Percentiles rank a stretch among this genome's conserved stretches.
These are phyloP conservation scores for Saxidomus purpurata DNA, from an alignment of 1,140 invertebrate species.

Conservation along the genomic window DNA sequence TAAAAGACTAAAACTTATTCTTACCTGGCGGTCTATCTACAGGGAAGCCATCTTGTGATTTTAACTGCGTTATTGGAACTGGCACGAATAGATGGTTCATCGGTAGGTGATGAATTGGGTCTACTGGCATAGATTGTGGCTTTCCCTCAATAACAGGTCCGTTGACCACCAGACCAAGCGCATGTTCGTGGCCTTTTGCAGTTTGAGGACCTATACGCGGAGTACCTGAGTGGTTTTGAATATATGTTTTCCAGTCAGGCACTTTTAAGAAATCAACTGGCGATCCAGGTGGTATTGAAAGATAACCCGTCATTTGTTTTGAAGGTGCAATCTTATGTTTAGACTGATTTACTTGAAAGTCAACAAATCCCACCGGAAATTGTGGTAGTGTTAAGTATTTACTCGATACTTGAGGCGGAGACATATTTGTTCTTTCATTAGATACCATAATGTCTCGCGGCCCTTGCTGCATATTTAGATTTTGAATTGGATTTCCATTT, in stretches of 20 bases:
- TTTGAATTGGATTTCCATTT: not conserved
- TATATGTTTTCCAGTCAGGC: not conserved
- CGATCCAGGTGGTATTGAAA: not conserved
- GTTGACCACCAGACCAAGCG: constrained; percentile 17
- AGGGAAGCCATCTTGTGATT: too few species aligned
- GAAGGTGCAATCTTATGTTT: not conserved
- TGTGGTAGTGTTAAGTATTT: constrained; percentile 31
- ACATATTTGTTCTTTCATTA: constrained; percentile 18
- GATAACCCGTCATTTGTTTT: not conserved
- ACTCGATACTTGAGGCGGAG: constrained; percentile 18
- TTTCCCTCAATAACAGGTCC: not conserved
- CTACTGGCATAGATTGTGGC: not conserved
- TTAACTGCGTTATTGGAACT: constrained; percentile 18
- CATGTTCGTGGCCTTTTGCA: not conserved
- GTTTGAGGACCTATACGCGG: not conserved
- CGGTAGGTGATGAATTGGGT: constrained; percentile 50
- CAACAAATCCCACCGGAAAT: constrained; percentile 41
- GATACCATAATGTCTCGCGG: not conserved
- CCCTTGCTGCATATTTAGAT: not conserved
- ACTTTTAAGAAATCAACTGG: constrained; percentile 28
- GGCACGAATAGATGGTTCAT: constrained; percentile 65
- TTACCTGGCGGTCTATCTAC: too few species aligned
- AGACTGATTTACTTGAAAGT: constrained; percentile 12
- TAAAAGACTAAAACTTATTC: too few species aligned
- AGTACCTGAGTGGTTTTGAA: not conserved